phyloP scores from a whole-genome alignment of 2,797 vertebrate genomes.

The Gambelia wislizenii region DNA sequence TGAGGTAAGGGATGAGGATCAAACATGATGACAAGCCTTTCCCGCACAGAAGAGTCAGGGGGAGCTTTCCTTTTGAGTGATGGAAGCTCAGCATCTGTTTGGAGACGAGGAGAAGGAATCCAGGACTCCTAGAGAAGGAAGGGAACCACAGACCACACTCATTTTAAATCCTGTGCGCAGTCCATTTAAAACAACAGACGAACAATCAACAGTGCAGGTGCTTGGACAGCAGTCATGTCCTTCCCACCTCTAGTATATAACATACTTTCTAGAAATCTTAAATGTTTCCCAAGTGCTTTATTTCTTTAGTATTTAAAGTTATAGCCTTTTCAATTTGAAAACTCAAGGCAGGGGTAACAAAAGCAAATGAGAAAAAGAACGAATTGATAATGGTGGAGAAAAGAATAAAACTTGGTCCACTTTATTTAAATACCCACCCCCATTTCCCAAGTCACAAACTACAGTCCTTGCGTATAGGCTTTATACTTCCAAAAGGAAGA shows the following conservation, averaged over 20 bases:
- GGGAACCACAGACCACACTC: not conserved
- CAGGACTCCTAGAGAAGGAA: slow-evolving; percentile 45
- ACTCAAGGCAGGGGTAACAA: not conserved
- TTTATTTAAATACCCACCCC: not conserved
- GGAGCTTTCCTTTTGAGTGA: slow-evolving; percentile 89
- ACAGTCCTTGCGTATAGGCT: not conserved
- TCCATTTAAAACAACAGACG: not conserved
- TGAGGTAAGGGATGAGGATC: slow-evolving; percentile 89
- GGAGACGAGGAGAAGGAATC: slow-evolving; percentile 80
- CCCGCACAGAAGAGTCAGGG: slow-evolving; percentile 87
- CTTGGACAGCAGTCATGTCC: not conserved
- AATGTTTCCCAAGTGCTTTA: not conserved
- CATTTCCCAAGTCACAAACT: not conserved
- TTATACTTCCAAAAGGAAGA: not conserved
- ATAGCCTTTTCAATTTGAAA: no score
- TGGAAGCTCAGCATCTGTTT: slow-evolving; percentile 74
- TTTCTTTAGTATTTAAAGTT: not conserved
- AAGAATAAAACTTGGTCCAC: not conserved
- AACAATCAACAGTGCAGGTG: not conserved
- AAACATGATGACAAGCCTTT: slow-evolving; percentile 95
- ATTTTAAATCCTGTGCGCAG: not conserved
- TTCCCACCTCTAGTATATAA: no score
- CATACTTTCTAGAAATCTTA: not conserved
- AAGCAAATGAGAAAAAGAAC: not conserved
- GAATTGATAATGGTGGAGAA: not conserved